These are phyloP conservation scores for Calidris pugnax DNA, from an alignment of 2,113 vertebrate species.

Conservation along the genomic window DNA sequence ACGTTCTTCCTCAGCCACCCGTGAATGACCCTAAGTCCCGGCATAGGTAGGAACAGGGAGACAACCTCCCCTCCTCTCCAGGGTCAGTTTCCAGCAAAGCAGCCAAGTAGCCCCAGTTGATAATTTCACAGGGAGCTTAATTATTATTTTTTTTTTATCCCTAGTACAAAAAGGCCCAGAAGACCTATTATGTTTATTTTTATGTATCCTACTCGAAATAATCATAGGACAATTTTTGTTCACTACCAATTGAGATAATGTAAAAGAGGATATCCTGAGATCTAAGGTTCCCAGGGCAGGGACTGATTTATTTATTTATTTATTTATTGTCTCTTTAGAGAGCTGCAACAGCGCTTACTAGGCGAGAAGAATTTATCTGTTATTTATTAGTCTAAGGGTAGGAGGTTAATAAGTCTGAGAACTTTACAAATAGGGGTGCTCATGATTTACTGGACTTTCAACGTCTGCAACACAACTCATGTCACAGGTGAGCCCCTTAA, in stretches of 20 bases:
- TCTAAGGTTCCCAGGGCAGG: background rate
- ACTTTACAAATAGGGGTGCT: background rate
- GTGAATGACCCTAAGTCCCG: background rate
- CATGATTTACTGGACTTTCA: background rate
- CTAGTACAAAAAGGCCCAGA: background rate
- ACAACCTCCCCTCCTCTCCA: background rate
- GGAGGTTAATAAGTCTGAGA: background rate
- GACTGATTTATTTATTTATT: background rate
- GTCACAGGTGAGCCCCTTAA: background rate
- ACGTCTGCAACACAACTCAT: background rate
- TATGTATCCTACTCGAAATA: background rate
- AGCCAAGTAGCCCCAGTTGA: background rate
- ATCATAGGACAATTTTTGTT: background rate
- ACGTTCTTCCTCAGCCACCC: background rate
- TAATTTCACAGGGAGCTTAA: background rate
- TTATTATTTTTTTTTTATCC: background rate
- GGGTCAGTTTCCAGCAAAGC: background rate
- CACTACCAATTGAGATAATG: background rate
- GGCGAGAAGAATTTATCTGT: background rate
- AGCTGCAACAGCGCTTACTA: background rate
- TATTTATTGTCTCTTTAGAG: background rate
- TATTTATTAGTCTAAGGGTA: background rate
- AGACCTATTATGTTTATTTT: background rate
- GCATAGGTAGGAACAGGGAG: background rate
- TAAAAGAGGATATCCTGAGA: constrained; percentile 2